These are phyloP conservation scores for Toxostoma redivivum DNA, from an alignment of 2,113 vertebrate genomes.

Conservation along the genomic window DNA sequence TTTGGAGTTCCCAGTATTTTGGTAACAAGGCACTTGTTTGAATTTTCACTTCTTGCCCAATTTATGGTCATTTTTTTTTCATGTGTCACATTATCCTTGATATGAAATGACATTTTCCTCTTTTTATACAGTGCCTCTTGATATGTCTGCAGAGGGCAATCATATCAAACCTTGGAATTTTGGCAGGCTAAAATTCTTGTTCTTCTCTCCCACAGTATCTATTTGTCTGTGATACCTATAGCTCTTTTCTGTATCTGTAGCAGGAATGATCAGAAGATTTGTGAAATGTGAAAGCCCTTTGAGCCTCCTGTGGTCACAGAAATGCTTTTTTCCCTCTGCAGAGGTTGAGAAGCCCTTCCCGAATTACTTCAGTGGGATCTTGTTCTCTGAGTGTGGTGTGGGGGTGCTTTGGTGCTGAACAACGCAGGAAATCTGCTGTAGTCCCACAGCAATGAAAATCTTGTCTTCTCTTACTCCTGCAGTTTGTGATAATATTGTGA, in stretches of 20 bases:
- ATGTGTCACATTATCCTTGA: background rate
- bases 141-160: background rate
- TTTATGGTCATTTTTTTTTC: background rate
- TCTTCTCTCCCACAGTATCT: background rate
- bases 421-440: rapidly evolving
- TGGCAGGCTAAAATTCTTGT: background rate
- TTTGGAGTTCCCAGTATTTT: background rate
- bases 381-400: rapidly evolving
- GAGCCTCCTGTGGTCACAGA: background rate
- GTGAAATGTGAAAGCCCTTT: background rate
- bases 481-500: too few relatives aligned
- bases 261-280: background rate
- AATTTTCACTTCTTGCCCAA: background rate
- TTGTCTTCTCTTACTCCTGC: background rate
- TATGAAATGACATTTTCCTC: background rate
- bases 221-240: background rate
- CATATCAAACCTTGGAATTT: background rate
- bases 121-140: background rate
- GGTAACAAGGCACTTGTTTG: background rate
- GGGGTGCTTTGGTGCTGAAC: background rate
- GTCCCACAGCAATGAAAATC: background rate
- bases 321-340: background rate
- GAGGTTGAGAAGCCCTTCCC: background rate
- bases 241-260: background rate
- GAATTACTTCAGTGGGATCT: background rate